Percentiles rank a stretch among this genome's conserved stretches.
These are phyloP conservation scores for Natator depressus DNA, from an alignment of 2,113 vertebrate species.

Conservation along the genomic window DNA sequence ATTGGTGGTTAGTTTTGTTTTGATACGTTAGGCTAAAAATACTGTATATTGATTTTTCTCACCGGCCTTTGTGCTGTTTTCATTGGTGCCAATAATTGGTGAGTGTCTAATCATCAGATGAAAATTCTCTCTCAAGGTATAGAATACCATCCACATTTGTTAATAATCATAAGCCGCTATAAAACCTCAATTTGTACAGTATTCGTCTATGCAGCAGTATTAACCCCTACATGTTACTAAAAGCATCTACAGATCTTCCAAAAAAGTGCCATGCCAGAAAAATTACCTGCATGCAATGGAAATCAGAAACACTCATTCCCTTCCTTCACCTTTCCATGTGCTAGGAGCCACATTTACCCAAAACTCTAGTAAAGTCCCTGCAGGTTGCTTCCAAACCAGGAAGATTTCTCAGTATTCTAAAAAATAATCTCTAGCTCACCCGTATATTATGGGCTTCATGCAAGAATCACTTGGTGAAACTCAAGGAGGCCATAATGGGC, in stretches of 20 bases:
- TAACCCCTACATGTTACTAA: constrained; percentile 22
- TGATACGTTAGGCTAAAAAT: constrained; percentile 47
- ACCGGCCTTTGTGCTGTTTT: constrained; percentile 48
- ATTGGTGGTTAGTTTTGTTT: constrained; percentile 17
- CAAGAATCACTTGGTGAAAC: background rate
- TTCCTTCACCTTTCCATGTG: background rate
- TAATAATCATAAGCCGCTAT: constrained; percentile 37
- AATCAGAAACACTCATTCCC: background rate
- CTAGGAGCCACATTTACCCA: background rate
- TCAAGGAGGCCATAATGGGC: background rate
- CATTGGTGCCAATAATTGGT: constrained; percentile 54
- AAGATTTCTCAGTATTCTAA: background rate
- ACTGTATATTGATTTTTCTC: constrained; percentile 52
- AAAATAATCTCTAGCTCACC: background rate
- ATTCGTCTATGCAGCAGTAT: background rate
- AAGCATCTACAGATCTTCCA: background rate
- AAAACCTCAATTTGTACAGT: constrained; percentile 4
- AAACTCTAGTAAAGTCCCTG: background rate
- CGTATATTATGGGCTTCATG: background rate
- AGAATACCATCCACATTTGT: constrained; percentile 39
- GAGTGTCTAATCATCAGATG: constrained; percentile 38
- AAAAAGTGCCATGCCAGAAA: constrained; percentile 3
- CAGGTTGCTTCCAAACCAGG: background rate
- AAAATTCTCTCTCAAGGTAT: constrained; percentile 46
- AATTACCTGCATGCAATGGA: constrained; percentile 11